A percentile compares a stretch with the other conserved stretches of the same genome.
Evolutionary conservation across 2,888 invertebrate genomes (phyloP).

Genomic region (Eupithecia abbreviata): DNA sequence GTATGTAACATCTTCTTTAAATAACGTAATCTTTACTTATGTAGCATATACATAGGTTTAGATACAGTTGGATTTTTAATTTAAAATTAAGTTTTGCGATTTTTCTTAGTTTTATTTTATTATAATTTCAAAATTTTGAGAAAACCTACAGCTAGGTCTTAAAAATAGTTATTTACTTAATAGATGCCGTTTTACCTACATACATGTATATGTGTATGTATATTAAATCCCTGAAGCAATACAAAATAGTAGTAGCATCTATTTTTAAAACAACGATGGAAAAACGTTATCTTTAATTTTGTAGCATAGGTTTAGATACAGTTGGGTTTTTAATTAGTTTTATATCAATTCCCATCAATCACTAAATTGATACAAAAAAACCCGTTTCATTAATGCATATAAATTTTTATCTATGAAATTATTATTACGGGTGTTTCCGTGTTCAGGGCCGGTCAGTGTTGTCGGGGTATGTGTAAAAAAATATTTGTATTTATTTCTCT

Average conservation of each 20-base stretch:
- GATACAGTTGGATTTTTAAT: neutral
- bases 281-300: neutral
- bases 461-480: neutral
- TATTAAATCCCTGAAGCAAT: too few species aligned
- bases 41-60: neutral
- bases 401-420: neutral
- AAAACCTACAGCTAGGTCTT: too few species aligned
- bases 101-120: neutral
- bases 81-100: neutral
- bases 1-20: constrained; percentile 59
- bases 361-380: neutral
- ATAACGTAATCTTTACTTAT: neutral
- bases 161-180: too few species aligned
- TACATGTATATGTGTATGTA: too few species aligned
- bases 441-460: neutral
- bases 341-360: neutral
- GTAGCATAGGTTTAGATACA: neutral
- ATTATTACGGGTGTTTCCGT: neutral
- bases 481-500: neutral
- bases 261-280: neutral
- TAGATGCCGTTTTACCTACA: too few species aligned
- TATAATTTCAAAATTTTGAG: too few species aligned
- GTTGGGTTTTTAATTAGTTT: neutral
- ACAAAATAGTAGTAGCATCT: constrained; percentile 47
- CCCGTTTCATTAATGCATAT: neutral